Evolutionary conservation across 2,797 vertebrate species (phyloP).

Genomic region (Sorex maritimensis): DNA sequence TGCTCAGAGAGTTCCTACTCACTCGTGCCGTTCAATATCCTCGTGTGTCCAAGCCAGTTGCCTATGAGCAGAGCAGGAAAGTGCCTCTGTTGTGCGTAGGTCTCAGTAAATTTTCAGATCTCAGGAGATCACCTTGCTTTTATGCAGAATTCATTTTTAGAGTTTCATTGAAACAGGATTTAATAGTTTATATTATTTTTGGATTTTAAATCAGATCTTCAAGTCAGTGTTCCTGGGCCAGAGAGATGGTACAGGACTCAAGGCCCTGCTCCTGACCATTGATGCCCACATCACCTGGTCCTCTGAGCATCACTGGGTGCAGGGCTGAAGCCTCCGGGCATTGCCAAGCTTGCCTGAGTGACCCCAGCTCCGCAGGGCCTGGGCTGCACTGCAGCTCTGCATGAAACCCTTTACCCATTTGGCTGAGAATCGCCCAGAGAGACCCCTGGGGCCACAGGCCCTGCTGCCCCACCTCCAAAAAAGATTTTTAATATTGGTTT

Average conservation of each 20-base stretch:
- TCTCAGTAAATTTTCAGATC: constrained; percentile 9
- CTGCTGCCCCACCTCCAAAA: too few relatives aligned
- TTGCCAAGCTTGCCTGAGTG: too few relatives aligned
- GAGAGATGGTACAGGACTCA: too few relatives aligned
- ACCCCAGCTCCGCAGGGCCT: too few relatives aligned
- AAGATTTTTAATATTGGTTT: constrained; percentile 38
- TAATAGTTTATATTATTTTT: constrained; percentile 35
- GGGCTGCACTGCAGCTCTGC: too few relatives aligned
- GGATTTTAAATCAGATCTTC: constrained; percentile 65
- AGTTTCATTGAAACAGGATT: constrained; percentile 4
- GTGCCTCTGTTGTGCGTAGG: background rate
- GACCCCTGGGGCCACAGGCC: too few relatives aligned
- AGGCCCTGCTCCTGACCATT: too few relatives aligned
- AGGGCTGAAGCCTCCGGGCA: too few relatives aligned
- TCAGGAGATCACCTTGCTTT: constrained; percentile 33
- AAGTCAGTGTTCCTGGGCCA: background rate
- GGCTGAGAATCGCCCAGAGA: too few relatives aligned
- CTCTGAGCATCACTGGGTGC: too few relatives aligned
- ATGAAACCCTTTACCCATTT: too few relatives aligned
- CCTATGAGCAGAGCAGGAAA: background rate
- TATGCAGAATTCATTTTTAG: background rate
- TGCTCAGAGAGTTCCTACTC: background rate
- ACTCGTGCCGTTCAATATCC: background rate
- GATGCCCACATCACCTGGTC: too few relatives aligned
- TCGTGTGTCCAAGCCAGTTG: background rate